phyloP scores from a whole-genome alignment of 2,113 vertebrate species.

The Lontra canadensis region DNA sequence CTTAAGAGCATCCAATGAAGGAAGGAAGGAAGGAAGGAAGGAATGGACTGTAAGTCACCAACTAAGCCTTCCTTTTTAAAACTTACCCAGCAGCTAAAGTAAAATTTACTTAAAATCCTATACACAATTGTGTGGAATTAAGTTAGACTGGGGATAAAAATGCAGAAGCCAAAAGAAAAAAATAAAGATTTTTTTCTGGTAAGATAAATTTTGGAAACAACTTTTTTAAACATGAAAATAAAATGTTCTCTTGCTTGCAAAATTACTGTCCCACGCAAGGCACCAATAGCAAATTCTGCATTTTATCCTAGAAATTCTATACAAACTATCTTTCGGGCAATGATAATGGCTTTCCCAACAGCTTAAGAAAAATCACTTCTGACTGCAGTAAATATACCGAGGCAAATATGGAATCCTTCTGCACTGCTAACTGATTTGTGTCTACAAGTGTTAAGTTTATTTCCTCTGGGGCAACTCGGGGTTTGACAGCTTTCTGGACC shows the following conservation, averaged over 20 bases:
- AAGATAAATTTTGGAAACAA: neutral
- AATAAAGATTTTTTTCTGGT: neutral
- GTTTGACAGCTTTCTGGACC: conserved; percentile 54
- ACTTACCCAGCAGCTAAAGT: neutral
- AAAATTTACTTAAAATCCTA: conserved; percentile 12
- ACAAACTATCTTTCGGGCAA: neutral
- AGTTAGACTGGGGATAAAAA: neutral
- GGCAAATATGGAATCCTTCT: neutral
- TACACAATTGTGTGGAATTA: neutral
- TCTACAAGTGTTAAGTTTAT: neutral
- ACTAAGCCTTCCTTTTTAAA: neutral
- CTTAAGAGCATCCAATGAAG: neutral
- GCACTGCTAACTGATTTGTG: neutral
- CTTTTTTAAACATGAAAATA: neutral
- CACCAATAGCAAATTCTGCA: neutral
- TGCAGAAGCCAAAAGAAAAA: neutral
- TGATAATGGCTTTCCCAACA: neutral
- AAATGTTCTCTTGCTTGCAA: neutral
- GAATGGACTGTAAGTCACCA: neutral
- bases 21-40: no score
- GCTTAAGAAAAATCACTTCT: neutral
- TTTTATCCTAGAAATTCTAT: neutral
- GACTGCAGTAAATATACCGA: neutral
- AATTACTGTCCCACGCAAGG: neutral
- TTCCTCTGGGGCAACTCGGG: neutral